Percentiles rank a stretch among this genome's conserved stretches.
phyloP scores from a whole-genome alignment of 2,797 vertebrate genomes.

The Columba guinea region DNA sequence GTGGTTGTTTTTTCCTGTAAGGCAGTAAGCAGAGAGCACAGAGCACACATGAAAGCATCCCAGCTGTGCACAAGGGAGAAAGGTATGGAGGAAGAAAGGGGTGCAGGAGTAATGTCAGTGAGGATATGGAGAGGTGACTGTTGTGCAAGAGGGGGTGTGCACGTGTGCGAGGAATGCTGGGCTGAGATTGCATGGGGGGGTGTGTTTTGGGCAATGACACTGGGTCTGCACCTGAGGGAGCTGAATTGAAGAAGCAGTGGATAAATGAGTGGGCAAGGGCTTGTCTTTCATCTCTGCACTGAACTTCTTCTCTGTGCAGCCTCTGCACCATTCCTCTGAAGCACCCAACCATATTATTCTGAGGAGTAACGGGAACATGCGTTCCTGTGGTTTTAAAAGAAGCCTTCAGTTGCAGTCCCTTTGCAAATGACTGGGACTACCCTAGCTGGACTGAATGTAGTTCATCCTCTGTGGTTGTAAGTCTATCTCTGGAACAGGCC shows the following conservation, averaged over 20 bases:
- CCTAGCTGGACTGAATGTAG: accelerated
- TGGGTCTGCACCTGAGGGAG: background rate
- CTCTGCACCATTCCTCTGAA: background rate
- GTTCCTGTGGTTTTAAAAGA: background rate
- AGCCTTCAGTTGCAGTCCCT: background rate
- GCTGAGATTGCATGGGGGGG: background rate
- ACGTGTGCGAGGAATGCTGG: background rate
- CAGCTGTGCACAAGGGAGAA: background rate
- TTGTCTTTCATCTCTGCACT: background rate
- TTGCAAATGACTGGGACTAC: background rate
- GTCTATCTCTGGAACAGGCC: background rate
- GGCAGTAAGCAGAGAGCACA: accelerated
- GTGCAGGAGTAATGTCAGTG: background rate
- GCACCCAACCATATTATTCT: background rate
- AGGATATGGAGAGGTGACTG: background rate
- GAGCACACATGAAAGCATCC: background rate
- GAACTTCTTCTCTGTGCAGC: background rate
- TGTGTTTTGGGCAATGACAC: background rate
- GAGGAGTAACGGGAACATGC: background rate
- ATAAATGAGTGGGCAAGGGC: background rate
- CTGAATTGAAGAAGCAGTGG: background rate
- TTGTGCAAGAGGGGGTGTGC: background rate
- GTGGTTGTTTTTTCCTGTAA: background rate
- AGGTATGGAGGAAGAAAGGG: background rate
- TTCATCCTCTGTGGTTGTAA: accelerated